These are phyloP conservation scores for Heliocidaris tuberculata DNA, from an alignment of 35 echinoderm and acorn worm genomes.

Conservation along the genomic window DNA sequence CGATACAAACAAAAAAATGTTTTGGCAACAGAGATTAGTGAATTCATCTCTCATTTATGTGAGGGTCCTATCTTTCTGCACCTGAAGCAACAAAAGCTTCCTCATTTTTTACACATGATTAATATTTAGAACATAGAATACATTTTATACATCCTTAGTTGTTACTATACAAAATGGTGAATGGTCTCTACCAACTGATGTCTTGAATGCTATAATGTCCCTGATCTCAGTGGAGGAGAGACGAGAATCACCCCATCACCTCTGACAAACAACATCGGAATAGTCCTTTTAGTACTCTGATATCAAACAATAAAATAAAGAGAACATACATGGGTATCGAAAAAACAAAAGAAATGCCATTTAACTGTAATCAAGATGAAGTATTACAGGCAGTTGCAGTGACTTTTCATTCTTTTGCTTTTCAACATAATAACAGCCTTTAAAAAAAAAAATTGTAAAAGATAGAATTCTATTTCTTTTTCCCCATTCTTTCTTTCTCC, in stretches of 20 bases:
- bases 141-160: not conserved
- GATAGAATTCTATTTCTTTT: not conserved
- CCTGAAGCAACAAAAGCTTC: too few species aligned
- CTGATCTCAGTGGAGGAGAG: slow-evolving; percentile 88
- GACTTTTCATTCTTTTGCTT: not conserved
- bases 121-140: not conserved
- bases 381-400: not conserved
- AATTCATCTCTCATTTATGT: too few species aligned
- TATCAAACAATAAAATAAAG: slow-evolving; percentile 32
- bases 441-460: not conserved
- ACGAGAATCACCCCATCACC: slow-evolving; percentile 98
- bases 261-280: slow-evolving; percentile 95
- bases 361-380: not conserved
- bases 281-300: slow-evolving; percentile 89
- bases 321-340: not conserved
- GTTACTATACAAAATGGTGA: not conserved
- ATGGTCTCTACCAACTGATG: not conserved
- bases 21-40: too few species aligned
- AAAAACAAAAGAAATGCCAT: not conserved
- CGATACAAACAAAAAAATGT: too few species aligned
- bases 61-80: too few species aligned
- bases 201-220: slow-evolving; percentile 61
- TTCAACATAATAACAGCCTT: too few species aligned
- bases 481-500: too few species aligned
- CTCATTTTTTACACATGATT: too few species aligned